Percentiles rank a stretch among this genome's conserved stretches.
phyloP scores from a whole-genome alignment of 1,140 invertebrate species.

The Leguminivora glycinivorella region DNA sequence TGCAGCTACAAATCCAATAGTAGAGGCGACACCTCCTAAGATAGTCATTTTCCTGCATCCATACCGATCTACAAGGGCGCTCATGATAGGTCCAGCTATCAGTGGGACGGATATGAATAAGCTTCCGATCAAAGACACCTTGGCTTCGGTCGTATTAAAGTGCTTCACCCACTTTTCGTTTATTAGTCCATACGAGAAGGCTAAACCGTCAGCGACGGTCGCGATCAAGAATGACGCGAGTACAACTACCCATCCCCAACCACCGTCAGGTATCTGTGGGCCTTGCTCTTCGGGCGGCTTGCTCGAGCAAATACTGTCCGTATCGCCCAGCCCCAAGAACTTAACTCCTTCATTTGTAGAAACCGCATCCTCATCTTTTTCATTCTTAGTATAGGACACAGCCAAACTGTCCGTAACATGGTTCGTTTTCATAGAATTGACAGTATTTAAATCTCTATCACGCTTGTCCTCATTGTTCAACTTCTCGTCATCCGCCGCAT shows the following conservation, averaged over 20 bases:
- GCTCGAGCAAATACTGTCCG: constrained; percentile 76
- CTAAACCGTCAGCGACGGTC: constrained; percentile 94
- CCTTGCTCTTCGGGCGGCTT: constrained; percentile 62
- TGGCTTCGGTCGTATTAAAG: constrained; percentile 88
- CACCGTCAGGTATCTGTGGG: constrained; percentile 84
- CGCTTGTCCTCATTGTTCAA: constrained; percentile 50
- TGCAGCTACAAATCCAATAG: constrained; percentile 89
- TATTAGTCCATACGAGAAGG: constrained; percentile 95
- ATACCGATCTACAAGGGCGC: constrained; percentile 91
- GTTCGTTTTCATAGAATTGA: constrained; percentile 68
- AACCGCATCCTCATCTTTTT: constrained; percentile 55
- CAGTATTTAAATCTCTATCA: constrained; percentile 63
- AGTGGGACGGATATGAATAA: constrained; percentile 94
- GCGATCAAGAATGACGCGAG: constrained; percentile 90
- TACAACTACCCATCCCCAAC: constrained; percentile 95
- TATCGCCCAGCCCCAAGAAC: constrained; percentile 75
- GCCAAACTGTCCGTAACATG: constrained; percentile 46
- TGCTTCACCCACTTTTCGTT: constrained; percentile 90
- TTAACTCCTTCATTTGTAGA: constrained; percentile 75
- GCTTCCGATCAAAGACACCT: constrained; percentile 92
- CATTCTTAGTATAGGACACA: constrained; percentile 63
- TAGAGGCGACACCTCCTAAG: constrained; percentile 86
- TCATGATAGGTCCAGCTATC: constrained; percentile 91
- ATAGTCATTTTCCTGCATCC: constrained; percentile 93
- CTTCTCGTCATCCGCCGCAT: constrained; percentile 55